These are phyloP conservation scores for Anthonomus grandis DNA, from an alignment of 1,140 invertebrate species.

Conservation along the genomic window DNA sequence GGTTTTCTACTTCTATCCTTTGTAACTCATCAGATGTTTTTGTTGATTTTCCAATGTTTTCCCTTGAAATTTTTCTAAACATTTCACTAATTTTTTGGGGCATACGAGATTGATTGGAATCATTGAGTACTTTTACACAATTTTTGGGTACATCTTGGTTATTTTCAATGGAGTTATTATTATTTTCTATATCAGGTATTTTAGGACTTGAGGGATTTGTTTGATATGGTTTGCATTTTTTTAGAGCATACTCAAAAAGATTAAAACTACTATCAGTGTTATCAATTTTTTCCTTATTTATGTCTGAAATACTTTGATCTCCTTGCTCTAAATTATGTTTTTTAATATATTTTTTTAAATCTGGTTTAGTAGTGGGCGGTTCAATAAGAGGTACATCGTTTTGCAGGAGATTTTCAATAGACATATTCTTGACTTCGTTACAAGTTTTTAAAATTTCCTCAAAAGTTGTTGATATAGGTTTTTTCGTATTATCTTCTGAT, in stretches of 20 bases:
- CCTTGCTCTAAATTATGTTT: conserved; percentile 3
- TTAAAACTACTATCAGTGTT: not conserved
- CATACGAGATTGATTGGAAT: conserved; percentile 7
- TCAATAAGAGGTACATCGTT: conserved; percentile 7
- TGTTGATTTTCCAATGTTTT: too few relatives aligned
- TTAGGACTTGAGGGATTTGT: too few relatives aligned
- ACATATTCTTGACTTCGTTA: conserved; percentile 14
- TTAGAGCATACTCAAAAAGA: conserved; percentile 2
- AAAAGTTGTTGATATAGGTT: conserved; percentile 4
- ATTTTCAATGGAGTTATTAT: too few relatives aligned
- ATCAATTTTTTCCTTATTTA: not conserved
- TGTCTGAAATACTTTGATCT: not conserved
- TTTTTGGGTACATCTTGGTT: too few relatives aligned
- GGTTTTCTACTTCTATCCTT: too few relatives aligned
- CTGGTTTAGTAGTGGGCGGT: too few relatives aligned
- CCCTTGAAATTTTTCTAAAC: conserved; percentile 19
- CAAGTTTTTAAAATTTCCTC: conserved; percentile 16
- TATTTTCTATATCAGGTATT: too few relatives aligned
- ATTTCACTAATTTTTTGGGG: conserved; percentile 14
- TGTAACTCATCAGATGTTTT: too few relatives aligned
- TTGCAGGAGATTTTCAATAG: conserved; percentile 5
- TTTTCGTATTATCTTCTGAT: not conserved
- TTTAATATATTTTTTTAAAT: too few relatives aligned
- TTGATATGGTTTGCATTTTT: not conserved
- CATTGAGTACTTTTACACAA: too few relatives aligned